Base-by-base conservation (phyloP, 2,797 vertebrate genomes). In the Sciurus carolinensis region DNA sequence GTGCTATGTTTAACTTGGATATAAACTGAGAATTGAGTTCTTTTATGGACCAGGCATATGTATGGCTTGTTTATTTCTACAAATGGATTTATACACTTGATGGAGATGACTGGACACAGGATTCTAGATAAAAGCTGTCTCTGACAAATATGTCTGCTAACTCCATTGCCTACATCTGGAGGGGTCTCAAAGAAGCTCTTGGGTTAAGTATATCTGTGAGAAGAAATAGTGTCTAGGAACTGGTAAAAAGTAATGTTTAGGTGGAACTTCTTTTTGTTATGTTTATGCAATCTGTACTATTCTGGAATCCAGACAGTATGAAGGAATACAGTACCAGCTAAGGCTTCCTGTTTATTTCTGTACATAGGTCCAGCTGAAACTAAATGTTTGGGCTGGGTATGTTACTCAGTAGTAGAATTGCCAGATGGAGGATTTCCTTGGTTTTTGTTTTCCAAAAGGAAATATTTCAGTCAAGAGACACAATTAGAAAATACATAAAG, bases 1-100 rank as follows among this genome's bases (percentile, higher is more conserved):
- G 42, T 91, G 20, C 30, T 80, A 83, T 18, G 81, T 83, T 80
- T 94, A 90, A 96, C 50, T 81, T 94, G 36, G 50, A 62, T 88
- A 85, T 94, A 75, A 76, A 71, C 52, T 82, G 36, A 95, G 1
- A 88, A 88, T 62, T 93, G 67, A 77, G 50, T 81, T 91, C 2
- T 93, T 91, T 86, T 67, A 93, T 81, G 10, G 30, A 67, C 9
- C 26, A 39, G 18, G 67, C 15, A 39, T 88, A 47, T 81, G 11
- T 59, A 42, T 91, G 28, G 28, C n/a, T 88, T 90, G 12, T 71
- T 87, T 94, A 7, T 62, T 81, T 95, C 26, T 92, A 44, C 24
- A 88, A 77, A 93, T 66, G 66, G 2, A 82, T 90, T 62, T 80
- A 52, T 39, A 69, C 36, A 67, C 14, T 82, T 79, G n/a, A 89